These are phyloP conservation scores for Orcinus orca DNA, from an alignment of 2,113 vertebrate species.

Conservation along the genomic window DNA sequence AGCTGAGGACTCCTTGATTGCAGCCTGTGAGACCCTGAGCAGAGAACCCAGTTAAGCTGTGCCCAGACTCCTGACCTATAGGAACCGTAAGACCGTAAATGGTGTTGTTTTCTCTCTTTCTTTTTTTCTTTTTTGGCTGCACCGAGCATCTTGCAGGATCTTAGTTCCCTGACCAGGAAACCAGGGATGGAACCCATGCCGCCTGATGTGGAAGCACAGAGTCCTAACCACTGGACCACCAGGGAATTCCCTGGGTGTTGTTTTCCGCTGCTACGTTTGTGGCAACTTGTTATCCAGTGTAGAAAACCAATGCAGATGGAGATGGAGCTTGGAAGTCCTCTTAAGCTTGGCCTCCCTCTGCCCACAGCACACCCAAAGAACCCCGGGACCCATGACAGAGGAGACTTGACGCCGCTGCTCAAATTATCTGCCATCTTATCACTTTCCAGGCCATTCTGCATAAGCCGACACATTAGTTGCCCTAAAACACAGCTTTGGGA, in stretches of 20 bases:
- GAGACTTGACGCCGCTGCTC: background rate
- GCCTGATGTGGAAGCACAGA: background rate
- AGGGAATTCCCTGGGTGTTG: background rate
- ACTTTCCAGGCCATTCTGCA: background rate
- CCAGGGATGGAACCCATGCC: background rate
- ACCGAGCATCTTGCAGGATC: background rate
- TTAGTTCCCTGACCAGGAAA: background rate
- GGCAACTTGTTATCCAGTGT: background rate
- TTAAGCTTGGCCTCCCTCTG: background rate
- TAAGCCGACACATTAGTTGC: background rate
- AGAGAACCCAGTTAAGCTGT: background rate
- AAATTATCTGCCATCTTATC: background rate
- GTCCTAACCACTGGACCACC: background rate
- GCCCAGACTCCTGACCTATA: background rate
- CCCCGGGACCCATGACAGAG: background rate
- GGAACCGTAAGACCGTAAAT: background rate
- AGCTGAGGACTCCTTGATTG: background rate
- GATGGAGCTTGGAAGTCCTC: rapidly evolving
- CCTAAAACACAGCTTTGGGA: background rate
- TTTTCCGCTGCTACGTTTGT: background rate
- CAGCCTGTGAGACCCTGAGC: background rate
- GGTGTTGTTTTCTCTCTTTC: background rate
- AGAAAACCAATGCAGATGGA: background rate
- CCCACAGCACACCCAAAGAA: rapidly evolving
- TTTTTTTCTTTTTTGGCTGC: background rate